Evolutionary conservation across 2,113 vertebrate species (phyloP).

Genomic region (Chiloscyllium plagiosum): DNA sequence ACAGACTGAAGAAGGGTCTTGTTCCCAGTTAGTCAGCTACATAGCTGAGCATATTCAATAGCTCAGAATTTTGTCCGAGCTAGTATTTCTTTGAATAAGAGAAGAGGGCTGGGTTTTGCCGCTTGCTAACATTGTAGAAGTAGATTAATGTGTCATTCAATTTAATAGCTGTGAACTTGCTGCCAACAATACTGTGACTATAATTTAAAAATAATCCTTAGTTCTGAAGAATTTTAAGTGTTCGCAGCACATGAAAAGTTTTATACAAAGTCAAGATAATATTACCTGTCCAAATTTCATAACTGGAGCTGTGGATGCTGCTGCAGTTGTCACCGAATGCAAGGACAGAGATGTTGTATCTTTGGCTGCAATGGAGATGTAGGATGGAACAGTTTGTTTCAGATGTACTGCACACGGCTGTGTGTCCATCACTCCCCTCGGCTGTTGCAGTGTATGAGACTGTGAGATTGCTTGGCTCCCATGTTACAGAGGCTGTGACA

Average conservation of each 20-base stretch:
- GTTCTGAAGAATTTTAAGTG: not conserved
- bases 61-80: not conserved
- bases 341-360: constrained; percentile 47
- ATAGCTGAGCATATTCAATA: not conserved
- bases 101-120: not conserved
- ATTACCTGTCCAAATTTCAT: constrained; percentile 19
- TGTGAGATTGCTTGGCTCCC: constrained; percentile 48
- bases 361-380: constrained; percentile 52
- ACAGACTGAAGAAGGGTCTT: not conserved
- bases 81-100: not conserved
- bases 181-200: not conserved
- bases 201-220: not conserved
- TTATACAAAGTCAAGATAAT: not conserved
- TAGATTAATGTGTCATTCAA: not conserved
- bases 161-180: not conserved
- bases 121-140: not conserved
- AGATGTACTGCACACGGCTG: constrained; percentile 42
- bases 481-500: constrained; percentile 51
- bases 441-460: constrained; percentile 48
- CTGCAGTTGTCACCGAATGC: constrained; percentile 49
- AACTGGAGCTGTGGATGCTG: constrained; percentile 44
- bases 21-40: not conserved
- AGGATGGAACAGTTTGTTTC: constrained; percentile 46
- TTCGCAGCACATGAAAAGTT: not conserved
- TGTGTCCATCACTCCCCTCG: constrained; percentile 39